Conservation (phyloP, 2,113 vertebrate genomes). For the Misgurnus anguillicaudatus region DNA sequence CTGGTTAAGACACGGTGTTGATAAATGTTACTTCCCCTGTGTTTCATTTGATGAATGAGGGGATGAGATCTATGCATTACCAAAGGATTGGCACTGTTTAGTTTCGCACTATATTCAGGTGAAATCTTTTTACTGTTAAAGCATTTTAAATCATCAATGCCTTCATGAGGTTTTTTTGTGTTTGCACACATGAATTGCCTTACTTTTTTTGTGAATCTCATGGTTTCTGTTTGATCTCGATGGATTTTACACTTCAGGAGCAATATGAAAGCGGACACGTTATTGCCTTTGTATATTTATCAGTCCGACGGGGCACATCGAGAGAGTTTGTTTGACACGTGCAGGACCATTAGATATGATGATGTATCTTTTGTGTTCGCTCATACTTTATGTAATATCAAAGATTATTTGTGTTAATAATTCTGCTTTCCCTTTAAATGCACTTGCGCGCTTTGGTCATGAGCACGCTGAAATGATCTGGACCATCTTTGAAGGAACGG, state of each 20-base stretch:
- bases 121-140: slow-evolving; percentile 18
- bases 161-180: background rate
- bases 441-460: slow-evolving; percentile 36
- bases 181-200: slow-evolving; percentile 10
- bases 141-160: slow-evolving; percentile 10
- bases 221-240: background rate
- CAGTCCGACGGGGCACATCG: slow-evolving; percentile 10
- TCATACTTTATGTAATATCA: slow-evolving; percentile 34
- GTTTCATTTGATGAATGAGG: slow-evolving; percentile 20
- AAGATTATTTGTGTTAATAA: background rate
- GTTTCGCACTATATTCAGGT: slow-evolving; percentile 45
- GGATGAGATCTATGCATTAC: slow-evolving; percentile 78
- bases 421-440: slow-evolving; percentile 22
- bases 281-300: slow-evolving; percentile 19
- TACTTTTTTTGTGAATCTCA: background rate
- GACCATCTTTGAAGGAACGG: background rate
- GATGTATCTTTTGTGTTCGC: background rate
- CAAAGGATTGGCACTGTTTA: slow-evolving; percentile 73
- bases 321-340: background rate
- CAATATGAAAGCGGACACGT: slow-evolving; percentile 36
- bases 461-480: background rate
- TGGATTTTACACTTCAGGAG: slow-evolving; percentile 16
- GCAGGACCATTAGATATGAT: background rate
- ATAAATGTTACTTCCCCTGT: background rate
- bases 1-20: slow-evolving; percentile 10